Evolutionary conservation across 2,113 vertebrate species (phyloP).

Genomic region (Chunga burmeisteri): DNA sequence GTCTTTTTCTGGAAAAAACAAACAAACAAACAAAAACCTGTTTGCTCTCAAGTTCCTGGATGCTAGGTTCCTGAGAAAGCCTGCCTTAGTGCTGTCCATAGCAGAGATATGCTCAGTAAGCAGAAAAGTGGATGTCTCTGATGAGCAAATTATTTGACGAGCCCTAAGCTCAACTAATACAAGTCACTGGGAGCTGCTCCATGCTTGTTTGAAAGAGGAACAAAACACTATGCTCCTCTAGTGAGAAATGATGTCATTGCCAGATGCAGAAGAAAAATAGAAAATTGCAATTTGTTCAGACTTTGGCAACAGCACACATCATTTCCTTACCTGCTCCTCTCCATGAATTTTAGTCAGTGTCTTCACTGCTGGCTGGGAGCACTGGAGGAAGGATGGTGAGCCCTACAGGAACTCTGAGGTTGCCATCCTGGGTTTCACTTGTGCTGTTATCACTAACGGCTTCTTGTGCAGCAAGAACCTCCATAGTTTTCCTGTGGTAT

Average conservation of each 20-base stretch:
- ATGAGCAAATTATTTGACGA: neutral
- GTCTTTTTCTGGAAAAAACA: neutral
- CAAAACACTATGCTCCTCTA: neutral
- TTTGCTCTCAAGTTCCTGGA: neutral
- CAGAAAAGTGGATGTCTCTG: neutral
- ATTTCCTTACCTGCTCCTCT: neutral
- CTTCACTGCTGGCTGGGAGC: neutral
- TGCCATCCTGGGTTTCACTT: neutral
- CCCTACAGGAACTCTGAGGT: neutral
- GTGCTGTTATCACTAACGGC: neutral
- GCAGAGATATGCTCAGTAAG: neutral
- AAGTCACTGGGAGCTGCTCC: neutral
- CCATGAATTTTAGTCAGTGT: neutral
- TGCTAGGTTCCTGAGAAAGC: neutral
- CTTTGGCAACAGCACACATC: accelerated
- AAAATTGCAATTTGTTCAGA: neutral
- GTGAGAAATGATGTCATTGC: neutral
- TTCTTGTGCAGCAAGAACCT: neutral
- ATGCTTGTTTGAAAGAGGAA: neutral
- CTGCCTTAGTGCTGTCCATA: accelerated
- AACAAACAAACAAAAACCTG: neutral
- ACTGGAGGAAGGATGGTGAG: neutral
- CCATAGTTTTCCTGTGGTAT: neutral
- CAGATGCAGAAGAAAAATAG: neutral
- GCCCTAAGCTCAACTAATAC: neutral